Evolutionary conservation across 2,797 vertebrate species (phyloP), one percentile per base, ranked within the genome.

Genomic region (Acanthurus tractus): DNA sequence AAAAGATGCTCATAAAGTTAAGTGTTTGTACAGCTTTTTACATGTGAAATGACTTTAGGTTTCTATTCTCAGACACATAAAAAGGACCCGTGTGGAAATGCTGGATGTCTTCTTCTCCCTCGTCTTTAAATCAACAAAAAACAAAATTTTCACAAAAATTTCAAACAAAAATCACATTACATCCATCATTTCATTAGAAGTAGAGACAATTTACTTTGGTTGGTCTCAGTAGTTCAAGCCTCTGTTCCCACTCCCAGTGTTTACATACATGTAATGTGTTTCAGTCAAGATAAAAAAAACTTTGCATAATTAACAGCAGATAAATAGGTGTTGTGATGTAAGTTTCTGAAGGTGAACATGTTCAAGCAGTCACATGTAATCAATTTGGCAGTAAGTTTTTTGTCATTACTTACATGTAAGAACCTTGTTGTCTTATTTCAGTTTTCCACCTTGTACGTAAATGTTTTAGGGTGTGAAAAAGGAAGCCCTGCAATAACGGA

Each of bases 281-380:
- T 46, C 17, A 61, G 15, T 61, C 46, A 42, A 65, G 18, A 20
- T 77, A n/a, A 34, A 23, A 70, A 25, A 17, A 13, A 34, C n/a
- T 0, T 1, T 46, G 15, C 23, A 56, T 15, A 23, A 53, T 38
- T 45, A 53, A 44, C 14, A 0, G 2, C 36, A 45, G 25, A 59
- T 9, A 56, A 50, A 50, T 44, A 0, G 4, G 3, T 1, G 8
- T n/a, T 23, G 38, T 8, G 4, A 49, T 49, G 5, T 40, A n/a
- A 2, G n/a, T 15, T 38, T 50, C 3, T 58, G 18, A 52, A 42
- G 17, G 7, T 9, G 20, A 46, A 29, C 49, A 45, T 52, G 29
- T 58, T 4, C 14, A 18, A 44, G 14, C 14, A 8, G 14, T 63
- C 20, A 40, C 18, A 50, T 5, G 6, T 49, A 22, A 42, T 22